Evolutionary conservation across 2,113 vertebrate species (phyloP).

Genomic region (Hyaena hyaena): DNA sequence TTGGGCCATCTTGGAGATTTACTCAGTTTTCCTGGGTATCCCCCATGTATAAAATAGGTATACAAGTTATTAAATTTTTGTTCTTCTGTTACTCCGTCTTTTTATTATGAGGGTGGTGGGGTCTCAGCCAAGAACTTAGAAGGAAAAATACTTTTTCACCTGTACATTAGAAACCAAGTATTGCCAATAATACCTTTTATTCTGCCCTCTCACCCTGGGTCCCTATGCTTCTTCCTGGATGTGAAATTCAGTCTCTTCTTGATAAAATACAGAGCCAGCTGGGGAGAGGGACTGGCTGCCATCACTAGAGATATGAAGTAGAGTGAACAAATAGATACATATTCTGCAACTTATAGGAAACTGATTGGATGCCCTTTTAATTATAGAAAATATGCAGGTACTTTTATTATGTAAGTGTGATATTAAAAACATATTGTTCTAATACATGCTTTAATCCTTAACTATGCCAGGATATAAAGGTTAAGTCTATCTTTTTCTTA

Average conservation of each 20-base stretch:
- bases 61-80: not conserved
- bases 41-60: not conserved
- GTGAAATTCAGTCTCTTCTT: not conserved
- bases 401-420: not conserved
- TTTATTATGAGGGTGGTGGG: not conserved
- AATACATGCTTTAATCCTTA: conserved; percentile 1
- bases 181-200: not conserved
- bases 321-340: not conserved
- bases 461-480: conserved; percentile 22
- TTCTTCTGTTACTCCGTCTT: not conserved
- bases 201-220: not conserved
- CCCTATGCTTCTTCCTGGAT: not conserved
- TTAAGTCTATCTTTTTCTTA: conserved; percentile 23
- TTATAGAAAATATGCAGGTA: conserved; percentile 1
- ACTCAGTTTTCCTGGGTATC: not conserved
- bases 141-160: not conserved
- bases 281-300: not conserved
- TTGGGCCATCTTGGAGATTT: not conserved
- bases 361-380: not conserved
- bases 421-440: conserved; percentile 5
- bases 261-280: not conserved
- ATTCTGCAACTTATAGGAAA: not conserved
- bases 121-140: not conserved
- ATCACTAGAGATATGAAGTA: not conserved
- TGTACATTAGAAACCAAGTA: not conserved